Evolutionary conservation across 2,113 vertebrate genomes (phyloP).

Genomic region (Seriola dumerili): DNA sequence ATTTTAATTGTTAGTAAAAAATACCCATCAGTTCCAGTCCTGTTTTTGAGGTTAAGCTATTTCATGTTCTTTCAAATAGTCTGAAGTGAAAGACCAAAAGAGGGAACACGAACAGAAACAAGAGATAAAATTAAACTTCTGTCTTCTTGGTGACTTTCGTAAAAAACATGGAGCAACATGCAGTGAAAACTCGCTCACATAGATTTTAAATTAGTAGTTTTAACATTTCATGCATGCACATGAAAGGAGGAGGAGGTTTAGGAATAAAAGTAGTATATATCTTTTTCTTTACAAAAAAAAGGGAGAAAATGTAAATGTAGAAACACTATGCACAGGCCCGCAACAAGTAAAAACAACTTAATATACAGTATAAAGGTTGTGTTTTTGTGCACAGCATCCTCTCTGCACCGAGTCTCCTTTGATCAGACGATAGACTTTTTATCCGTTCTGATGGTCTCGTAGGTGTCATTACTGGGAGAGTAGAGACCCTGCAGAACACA

Average conservation of each 20-base stretch:
- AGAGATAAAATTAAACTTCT: constrained; percentile 33
- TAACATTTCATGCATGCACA: constrained; percentile 1
- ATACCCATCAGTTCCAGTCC: background rate
- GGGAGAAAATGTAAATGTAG: background rate
- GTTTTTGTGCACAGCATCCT: constrained; percentile 5
- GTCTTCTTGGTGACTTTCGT: background rate
- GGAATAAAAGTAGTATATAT: constrained; percentile 2
- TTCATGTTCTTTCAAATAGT: background rate
- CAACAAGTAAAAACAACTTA: background rate
- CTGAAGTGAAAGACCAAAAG: background rate
- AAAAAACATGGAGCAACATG: background rate
- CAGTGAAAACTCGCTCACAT: background rate
- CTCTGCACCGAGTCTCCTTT: background rate
- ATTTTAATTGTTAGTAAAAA: no score
- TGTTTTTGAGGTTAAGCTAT: background rate
- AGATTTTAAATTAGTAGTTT: constrained; percentile 29
- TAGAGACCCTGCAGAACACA: constrained; percentile 70
- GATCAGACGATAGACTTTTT: constrained; percentile 56
- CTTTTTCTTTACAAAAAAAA: background rate
- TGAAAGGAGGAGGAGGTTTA: background rate
- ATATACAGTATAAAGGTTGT: constrained; percentile 38
- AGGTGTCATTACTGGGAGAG: constrained; percentile 58
- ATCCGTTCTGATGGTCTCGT: constrained; percentile 74
- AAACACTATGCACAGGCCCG: background rate
- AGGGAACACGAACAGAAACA: constrained; percentile 10